Conservation (phyloP, 2,113 vertebrate species). For the Oxyura jamaicensis region DNA sequence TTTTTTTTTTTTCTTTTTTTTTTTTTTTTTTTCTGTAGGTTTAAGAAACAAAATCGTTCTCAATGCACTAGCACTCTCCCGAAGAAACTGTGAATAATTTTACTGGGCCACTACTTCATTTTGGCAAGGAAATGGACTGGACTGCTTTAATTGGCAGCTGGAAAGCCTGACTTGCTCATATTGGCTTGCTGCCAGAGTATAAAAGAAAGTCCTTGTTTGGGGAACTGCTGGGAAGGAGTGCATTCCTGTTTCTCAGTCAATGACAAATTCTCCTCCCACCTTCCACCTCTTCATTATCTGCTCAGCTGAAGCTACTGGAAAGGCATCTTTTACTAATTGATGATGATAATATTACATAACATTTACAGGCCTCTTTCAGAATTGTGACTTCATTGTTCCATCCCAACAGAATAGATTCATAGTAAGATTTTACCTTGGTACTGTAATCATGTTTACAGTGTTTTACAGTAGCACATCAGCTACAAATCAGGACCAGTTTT, state of each 20-base stretch:
- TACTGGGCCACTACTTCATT: neutral
- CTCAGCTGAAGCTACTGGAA: neutral
- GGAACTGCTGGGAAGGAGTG: neutral
- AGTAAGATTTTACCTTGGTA: neutral
- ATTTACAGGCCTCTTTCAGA: neutral
- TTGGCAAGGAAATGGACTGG: neutral
- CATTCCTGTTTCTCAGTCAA: neutral
- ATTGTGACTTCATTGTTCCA: neutral
- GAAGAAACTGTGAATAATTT: neutral
- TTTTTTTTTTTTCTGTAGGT: neutral
- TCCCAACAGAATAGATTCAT: neutral
- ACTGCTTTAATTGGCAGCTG: neutral
- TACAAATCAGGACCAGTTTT: neutral
- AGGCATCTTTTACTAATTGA: constrained; percentile 24
- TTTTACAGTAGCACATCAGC: neutral
- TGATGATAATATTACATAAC: constrained; percentile 6
- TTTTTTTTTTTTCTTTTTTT: neutral
- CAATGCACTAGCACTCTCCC: neutral
- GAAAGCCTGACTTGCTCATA: neutral
- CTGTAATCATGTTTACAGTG: rapidly evolving
- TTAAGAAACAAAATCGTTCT: neutral
- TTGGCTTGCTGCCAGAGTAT: neutral
- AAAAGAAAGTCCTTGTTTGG: neutral
- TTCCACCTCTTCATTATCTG: constrained; percentile 26
- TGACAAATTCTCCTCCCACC: constrained; percentile 24